These are phyloP conservation scores for Argopecten irradians DNA, from an alignment of 1,140 invertebrate species.

Conservation along the genomic window DNA sequence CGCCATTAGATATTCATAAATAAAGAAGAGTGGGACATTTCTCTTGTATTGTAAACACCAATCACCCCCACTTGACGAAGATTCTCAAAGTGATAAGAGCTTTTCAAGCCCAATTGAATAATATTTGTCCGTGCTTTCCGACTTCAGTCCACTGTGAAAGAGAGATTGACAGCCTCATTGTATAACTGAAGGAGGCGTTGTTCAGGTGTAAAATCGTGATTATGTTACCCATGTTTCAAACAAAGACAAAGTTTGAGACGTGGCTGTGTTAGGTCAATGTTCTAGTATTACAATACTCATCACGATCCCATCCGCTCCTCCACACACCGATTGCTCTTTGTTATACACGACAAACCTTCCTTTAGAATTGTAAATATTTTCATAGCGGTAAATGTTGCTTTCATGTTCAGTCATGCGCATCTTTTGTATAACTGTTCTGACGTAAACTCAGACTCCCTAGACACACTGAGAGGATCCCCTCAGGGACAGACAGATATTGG, in stretches of 20 bases:
- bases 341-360: neutral
- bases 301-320: neutral
- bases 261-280: neutral
- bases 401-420: neutral
- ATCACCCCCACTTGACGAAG: neutral
- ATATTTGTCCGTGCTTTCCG: slow-evolving; percentile 15
- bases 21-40: neutral
- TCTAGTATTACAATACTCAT: slow-evolving; percentile 10
- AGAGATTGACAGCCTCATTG: neutral
- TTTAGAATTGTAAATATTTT: slow-evolving; percentile 19
- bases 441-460: slow-evolving; percentile 20
- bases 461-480: neutral
- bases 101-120: neutral
- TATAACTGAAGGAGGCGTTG: neutral
- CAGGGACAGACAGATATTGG: neutral
- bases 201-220: slow-evolving; percentile 2
- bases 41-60: neutral
- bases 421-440: neutral
- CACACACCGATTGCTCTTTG: slow-evolving; percentile 6
- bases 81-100: slow-evolving; percentile 22
- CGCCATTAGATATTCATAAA: neutral
- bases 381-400: neutral
- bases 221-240: neutral
- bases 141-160: neutral
- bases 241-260: neutral